Evolutionary conservation across 2,113 vertebrate species (phyloP), one percentile per base, ranked within the genome.

Genomic region (Epinephelus lanceolatus): DNA sequence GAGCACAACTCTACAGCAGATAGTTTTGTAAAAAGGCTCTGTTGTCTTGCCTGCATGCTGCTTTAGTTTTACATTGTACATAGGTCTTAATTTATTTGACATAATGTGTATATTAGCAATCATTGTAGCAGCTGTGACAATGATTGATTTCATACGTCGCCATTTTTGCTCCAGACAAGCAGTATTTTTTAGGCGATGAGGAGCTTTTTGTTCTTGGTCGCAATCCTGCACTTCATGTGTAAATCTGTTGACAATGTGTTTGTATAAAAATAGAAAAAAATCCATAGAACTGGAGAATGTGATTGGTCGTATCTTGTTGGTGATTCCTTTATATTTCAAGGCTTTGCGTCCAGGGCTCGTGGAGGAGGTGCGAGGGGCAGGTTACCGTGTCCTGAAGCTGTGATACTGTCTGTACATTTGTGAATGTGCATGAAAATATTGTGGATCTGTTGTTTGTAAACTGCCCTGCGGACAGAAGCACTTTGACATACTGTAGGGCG

Each of bases 271-370:
- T 37, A 71, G 51, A 92, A 90, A 68, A 81, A 70, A 78, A 76
- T 80, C 75, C 69, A 91, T 88, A 91, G 90, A 95, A 89, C 69
- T 77, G 81, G 85, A 83, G 70, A 87, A 85, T 91, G 96, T 97
- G 95, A 94, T 85, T 96, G 92, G 94, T 96, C 87, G 96, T 96
- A 95, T 96, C 93, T 96, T 94, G 94, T 94, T 93, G 95, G 94
- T 96, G 92, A 92, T 93, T 94, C 76, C 84, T 83, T 90, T 61
- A 61, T 71, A 53, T 84, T 87, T 90, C 52, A 47, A 87, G 66
- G 77, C 88, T 79, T 90, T 89, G 83, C 25, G 53, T 85, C 65
- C 78, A 75, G 75, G 84, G 57, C 68, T 78, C 4, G 12, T 12
- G 37, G 23, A 57, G 30, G 71, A 57, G 40, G 57, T 40, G 47